A percentile compares a stretch with the other conserved stretches of the same genome.
phyloP scores from a whole-genome alignment of 2,797 vertebrate species.

The Crenichthys baileyi region DNA sequence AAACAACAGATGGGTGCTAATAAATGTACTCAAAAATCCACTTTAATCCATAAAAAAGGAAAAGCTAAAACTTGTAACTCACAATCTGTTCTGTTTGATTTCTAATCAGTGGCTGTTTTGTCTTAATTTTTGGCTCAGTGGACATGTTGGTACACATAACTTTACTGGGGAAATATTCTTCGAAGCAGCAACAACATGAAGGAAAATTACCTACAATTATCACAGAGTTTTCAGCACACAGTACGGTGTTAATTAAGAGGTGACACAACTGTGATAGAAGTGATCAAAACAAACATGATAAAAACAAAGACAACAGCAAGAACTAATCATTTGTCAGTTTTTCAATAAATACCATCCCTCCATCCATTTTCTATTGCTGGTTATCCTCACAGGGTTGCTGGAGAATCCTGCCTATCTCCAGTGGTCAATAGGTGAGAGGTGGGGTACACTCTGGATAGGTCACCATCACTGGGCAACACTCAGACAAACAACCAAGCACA shows the following conservation, averaged over 20 bases:
- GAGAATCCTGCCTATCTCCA: too few species aligned
- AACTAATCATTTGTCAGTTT: slow-evolving; percentile 29
- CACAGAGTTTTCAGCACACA: slow-evolving; percentile 49
- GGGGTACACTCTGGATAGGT: not conserved
- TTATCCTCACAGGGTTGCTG: not conserved
- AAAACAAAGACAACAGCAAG: not conserved
- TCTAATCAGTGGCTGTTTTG: not conserved
- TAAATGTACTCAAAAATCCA: not conserved
- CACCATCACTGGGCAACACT: not conserved
- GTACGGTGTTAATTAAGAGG: slow-evolving; percentile 67
- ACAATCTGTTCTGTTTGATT: not conserved
- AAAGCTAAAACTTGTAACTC: not conserved
- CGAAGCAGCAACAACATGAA: not conserved
- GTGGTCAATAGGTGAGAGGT: not conserved
- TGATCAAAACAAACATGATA: slow-evolving; percentile 9
- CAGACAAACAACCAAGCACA: not conserved
- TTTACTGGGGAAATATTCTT: slow-evolving; percentile 26
- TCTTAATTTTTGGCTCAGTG: not conserved
- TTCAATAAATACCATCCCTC: slow-evolving; percentile 22
- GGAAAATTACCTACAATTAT: slow-evolving; percentile 42
- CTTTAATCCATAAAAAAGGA: not conserved
- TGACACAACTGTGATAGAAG: slow-evolving; percentile 25
- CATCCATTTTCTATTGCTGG: not conserved
- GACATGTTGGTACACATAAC: not conserved
- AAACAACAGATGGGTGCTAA: not conserved